Evolutionary conservation across 2,888 invertebrate genomes (phyloP).

Genomic region (Koerneria pararmatus): DNA sequence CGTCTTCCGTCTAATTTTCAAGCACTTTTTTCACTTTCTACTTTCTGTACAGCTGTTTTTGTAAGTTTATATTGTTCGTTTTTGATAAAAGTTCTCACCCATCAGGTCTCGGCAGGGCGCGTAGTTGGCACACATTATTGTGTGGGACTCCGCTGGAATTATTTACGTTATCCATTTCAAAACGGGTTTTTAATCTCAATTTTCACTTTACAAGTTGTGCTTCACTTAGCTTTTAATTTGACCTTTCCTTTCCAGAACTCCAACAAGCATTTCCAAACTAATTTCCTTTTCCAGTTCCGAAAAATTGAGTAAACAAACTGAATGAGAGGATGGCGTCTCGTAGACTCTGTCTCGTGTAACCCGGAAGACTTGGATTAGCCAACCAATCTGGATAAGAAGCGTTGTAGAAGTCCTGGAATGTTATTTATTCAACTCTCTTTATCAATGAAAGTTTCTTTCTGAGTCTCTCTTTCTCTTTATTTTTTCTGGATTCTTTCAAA

Average conservation of each 20-base stretch:
- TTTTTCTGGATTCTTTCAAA: too few relatives aligned
- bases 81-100: too few relatives aligned
- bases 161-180: neutral
- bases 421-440: too few relatives aligned
- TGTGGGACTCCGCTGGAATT: constrained; percentile 21
- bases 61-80: too few relatives aligned
- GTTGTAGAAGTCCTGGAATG: neutral
- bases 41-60: too few relatives aligned
- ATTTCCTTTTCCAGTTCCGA: neutral
- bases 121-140: constrained; percentile 15
- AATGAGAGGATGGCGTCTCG: constrained; percentile 14
- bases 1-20: too few relatives aligned
- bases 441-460: too few relatives aligned
- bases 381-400: constrained; percentile 19
- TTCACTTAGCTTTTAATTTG: neutral
- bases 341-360: constrained; percentile 5
- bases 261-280: neutral
- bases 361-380: constrained; percentile 11
- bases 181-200: neutral
- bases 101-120: constrained; percentile 21
- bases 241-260: neutral
- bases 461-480: too few relatives aligned
- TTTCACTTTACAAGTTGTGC: neutral
- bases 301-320: neutral
- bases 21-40: too few relatives aligned